Base-by-base conservation (phyloP, 2,113 vertebrate species). In the Paramormyrops kingsleyae region DNA sequence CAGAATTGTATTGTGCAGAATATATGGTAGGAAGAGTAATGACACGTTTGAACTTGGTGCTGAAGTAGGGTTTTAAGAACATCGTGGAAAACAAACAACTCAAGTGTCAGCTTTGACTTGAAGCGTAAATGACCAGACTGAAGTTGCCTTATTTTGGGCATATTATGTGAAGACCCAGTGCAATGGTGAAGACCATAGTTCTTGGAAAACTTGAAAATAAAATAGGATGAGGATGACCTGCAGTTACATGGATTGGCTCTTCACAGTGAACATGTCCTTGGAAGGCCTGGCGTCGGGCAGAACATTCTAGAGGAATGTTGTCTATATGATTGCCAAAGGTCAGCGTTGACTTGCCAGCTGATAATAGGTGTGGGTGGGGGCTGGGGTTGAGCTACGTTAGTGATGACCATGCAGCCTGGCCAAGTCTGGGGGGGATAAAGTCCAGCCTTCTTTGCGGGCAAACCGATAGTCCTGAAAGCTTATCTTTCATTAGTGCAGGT, bases 1-100 rank as follows among this genome's bases (percentile, higher is more conserved):
- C 19, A 52, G 89, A 90, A 91, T 80, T 50, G 52, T 56, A 89
- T 80, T 50, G 86, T 56, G 17, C 50, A 39, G n/a, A 47, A 35
- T 21, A 35, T 21, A 39, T 31, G 59, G 46, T 59, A 24, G 42
- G 62, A 24, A 21, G 83, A 17, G 42, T 42, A 10, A 80, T 47
- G 27, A 83, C 31, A 17, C 1, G 13, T 80, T 80, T 35, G 74
- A 80, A 80, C 74, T 80, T 42, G 15, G 31, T 17, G 35, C 74
- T 39, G 74, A 42, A 17, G 35, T 80, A 19, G 31, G 35, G 15
- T 19, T 80, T 42, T 80, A 80, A 80, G 35, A 80, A 39, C 35
- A 80, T 15, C 0, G 5, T 80, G 35, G 35, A 2, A 15, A 80
- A 42, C 35, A 42, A 42, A 70, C 62, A 66, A 31, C n/a, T 70